These are phyloP conservation scores for Mythimna pallens DNA, from an alignment of 2,888 invertebrate species.

Conservation along the genomic window DNA sequence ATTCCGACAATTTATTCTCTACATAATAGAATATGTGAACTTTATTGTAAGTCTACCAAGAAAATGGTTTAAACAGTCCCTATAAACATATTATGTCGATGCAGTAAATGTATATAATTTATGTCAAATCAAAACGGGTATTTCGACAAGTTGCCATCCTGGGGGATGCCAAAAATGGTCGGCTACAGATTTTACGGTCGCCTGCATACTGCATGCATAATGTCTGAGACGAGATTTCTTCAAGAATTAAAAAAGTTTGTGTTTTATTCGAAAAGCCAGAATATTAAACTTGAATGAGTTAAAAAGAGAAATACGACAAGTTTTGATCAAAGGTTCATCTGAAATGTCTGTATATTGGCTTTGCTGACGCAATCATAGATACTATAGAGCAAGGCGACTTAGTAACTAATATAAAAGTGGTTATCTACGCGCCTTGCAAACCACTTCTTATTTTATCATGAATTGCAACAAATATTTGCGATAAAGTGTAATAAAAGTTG, in stretches of 20 bases:
- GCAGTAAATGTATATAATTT: constrained; percentile 32
- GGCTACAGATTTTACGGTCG: constrained; percentile 57
- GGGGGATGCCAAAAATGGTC: constrained; percentile 57
- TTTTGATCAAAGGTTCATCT: constrained; percentile 25
- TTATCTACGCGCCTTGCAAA: constrained; percentile 77
- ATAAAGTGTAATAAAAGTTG: constrained; percentile 82
- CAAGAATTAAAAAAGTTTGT: constrained; percentile 43
- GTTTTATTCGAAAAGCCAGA: constrained; percentile 33
- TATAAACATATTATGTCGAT: constrained; percentile 23
- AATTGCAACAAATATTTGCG: constrained; percentile 81
- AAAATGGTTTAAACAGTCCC: constrained; percentile 37
- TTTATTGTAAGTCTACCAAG: constrained; percentile 36
- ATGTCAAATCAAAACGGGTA: constrained; percentile 57
- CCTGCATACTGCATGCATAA: constrained; percentile 61
- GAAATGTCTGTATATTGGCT: constrained; percentile 21
- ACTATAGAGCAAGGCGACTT: constrained; percentile 57
- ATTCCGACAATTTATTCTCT: constrained; percentile 53
- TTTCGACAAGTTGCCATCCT: constrained; percentile 47
- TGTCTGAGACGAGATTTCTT: constrained; percentile 40
- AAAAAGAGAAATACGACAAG: constrained; percentile 5
- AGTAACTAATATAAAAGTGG: constrained; percentile 72
- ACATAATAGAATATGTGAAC: constrained; percentile 45
- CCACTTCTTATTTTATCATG: constrained; percentile 83
- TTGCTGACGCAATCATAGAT: constrained; percentile 16
- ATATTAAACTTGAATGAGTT: constrained; percentile 24